Evolutionary conservation across 1,140 invertebrate species (phyloP).

Genomic region (Orchestia grillus): DNA sequence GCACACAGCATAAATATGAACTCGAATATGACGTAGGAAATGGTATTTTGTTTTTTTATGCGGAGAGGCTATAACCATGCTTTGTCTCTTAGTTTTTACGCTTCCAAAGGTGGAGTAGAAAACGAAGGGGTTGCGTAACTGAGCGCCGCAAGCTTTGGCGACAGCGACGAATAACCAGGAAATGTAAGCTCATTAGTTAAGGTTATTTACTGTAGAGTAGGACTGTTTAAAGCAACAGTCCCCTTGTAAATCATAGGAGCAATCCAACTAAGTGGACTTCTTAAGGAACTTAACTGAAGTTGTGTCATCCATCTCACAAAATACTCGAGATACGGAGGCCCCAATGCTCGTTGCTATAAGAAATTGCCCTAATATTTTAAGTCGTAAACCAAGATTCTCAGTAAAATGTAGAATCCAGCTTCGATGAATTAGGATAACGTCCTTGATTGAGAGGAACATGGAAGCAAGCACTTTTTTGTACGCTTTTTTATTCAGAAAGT

Average conservation of each 20-base stretch:
- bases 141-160: not conserved
- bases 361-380: not conserved
- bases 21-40: not conserved
- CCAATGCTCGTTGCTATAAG: not conserved
- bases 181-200: constrained; percentile 21
- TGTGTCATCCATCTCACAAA: constrained; percentile 31
- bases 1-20: not conserved
- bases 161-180: constrained; percentile 4
- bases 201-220: not conserved
- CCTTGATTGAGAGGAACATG: not conserved
- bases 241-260: constrained; percentile 46
- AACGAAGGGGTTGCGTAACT: not conserved
- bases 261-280: constrained; percentile 50
- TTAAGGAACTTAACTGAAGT: constrained; percentile 52
- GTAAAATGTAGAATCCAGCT: not conserved
- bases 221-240: constrained; percentile 20
- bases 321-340: not conserved
- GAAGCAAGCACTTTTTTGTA: not conserved
- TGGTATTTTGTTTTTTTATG: not conserved
- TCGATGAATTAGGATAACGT: not conserved
- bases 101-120: not conserved
- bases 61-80: not conserved
- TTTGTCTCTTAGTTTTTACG: not conserved
- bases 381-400: not conserved
- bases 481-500: not conserved